Conservation (phyloP, 1,140 invertebrate species). For the Potamilus streckersoni region DNA sequence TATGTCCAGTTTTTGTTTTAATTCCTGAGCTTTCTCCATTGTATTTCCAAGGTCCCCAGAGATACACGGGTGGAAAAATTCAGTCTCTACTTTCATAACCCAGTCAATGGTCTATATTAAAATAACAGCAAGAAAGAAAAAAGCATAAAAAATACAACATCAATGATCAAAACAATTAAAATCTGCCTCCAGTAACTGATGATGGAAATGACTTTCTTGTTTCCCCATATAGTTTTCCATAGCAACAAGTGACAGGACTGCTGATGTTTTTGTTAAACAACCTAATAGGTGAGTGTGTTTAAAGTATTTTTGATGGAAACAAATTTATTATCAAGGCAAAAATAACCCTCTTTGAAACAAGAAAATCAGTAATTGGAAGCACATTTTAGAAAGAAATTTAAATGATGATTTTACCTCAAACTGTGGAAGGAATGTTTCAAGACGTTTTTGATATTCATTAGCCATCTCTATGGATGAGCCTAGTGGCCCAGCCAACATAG, state of each 20-base stretch:
- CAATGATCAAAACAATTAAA: conserved; percentile 6
- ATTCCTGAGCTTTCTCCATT: conserved; percentile 72
- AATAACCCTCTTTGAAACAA: background rate
- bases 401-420: conserved; percentile 56
- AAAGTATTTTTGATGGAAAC: too few species aligned
- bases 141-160: conserved; percentile 13
- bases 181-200: background rate
- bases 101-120: conserved; percentile 62
- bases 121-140: conserved; percentile 3
- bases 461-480: conserved; percentile 61
- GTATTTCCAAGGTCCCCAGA: conserved; percentile 68
- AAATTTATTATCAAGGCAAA: too few species aligned
- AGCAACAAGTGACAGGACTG: too few species aligned
- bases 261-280: too few species aligned
- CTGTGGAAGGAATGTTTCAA: conserved; percentile 64
- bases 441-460: conserved; percentile 56
- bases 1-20: conserved; percentile 74
- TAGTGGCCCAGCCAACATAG: conserved; percentile 77
- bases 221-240: background rate
- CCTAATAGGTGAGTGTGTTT: too few species aligned
- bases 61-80: conserved; percentile 64
- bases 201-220: background rate
- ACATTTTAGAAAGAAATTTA: background rate
- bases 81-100: conserved; percentile 63
- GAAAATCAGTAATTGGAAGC: conserved; percentile 1